phyloP scores from a whole-genome alignment of 2,797 vertebrate genomes.

The Linurgus olivaceus region DNA sequence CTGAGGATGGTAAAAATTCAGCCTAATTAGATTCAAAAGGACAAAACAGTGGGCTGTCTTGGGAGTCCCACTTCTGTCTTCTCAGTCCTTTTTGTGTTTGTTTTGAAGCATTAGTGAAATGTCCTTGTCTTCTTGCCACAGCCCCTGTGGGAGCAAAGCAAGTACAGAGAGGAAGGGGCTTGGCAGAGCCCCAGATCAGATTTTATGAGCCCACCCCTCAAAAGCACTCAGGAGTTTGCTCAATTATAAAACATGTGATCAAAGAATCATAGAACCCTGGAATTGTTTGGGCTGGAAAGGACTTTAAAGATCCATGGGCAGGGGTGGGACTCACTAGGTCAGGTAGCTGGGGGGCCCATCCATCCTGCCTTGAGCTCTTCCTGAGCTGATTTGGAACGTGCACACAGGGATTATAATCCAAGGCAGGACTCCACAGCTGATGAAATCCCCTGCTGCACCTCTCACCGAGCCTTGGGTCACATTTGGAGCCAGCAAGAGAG shows the following conservation, averaged over 20 bases:
- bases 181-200: not conserved
- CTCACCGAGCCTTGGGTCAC: not conserved
- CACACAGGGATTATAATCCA: not conserved
- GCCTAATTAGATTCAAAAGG: not conserved
- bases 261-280: not conserved
- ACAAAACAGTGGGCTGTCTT: not conserved
- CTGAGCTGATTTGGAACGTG: fast-evolving
- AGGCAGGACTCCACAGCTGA: not conserved
- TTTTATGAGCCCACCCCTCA: not conserved
- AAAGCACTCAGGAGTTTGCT: not conserved
- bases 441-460: not conserved
- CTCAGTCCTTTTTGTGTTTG: not conserved
- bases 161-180: not conserved
- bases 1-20: not conserved
- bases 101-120: not conserved
- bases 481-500: not conserved
- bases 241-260: not conserved
- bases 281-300: not conserved
- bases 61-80: not conserved
- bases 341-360: not conserved
- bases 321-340: not conserved
- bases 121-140: not conserved
- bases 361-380: not conserved
- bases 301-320: not conserved
- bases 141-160: fast-evolving